A percentile compares a stretch with the other conserved stretches of the same genome.
Conservation (phyloP, 2,113 vertebrate species). For the Chrysemys picta region DNA sequence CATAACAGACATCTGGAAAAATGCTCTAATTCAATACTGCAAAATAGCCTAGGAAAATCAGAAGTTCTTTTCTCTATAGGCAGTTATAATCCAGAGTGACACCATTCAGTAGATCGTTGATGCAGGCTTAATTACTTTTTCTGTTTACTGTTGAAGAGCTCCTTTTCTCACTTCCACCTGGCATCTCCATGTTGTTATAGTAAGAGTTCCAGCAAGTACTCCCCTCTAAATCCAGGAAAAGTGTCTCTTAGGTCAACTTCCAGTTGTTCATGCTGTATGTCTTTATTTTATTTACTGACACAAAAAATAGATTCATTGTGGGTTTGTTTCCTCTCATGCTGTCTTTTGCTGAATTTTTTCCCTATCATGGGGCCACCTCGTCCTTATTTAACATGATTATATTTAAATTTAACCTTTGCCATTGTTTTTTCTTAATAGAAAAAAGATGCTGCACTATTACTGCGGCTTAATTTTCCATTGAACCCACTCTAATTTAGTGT, state of each 20-base stretch:
- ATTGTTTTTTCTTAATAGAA: slow-evolving; percentile 56
- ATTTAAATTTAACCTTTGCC: slow-evolving; percentile 57
- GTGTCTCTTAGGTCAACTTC: slow-evolving; percentile 6
- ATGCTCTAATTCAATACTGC: slow-evolving; percentile 24
- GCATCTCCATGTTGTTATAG: background rate
- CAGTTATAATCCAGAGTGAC: background rate
- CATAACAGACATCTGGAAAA: slow-evolving; percentile 69
- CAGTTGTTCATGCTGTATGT: slow-evolving; percentile 4
- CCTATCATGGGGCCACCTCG: background rate
- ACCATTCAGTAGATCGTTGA: background rate
- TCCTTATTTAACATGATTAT: slow-evolving; percentile 50
- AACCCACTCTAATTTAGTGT: slow-evolving; percentile 39
- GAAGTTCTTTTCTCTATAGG: background rate
- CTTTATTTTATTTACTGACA: slow-evolving; percentile 27
- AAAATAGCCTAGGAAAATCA: slow-evolving; percentile 44
- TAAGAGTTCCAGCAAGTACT: background rate
- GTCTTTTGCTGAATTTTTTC: slow-evolving; percentile 40
- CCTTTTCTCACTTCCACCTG: slow-evolving; percentile 9
- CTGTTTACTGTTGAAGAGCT: slow-evolving; percentile 1
- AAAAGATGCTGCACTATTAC: slow-evolving; percentile 54
- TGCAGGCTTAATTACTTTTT: slow-evolving; percentile 19
- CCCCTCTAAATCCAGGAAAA: slow-evolving; percentile 2
- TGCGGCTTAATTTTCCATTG: slow-evolving; percentile 58
- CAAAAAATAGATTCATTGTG: background rate
- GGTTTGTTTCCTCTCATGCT: slow-evolving; percentile 39